Conservation (phyloP, 2,113 vertebrate genomes). For the Hiodon alosoides region DNA sequence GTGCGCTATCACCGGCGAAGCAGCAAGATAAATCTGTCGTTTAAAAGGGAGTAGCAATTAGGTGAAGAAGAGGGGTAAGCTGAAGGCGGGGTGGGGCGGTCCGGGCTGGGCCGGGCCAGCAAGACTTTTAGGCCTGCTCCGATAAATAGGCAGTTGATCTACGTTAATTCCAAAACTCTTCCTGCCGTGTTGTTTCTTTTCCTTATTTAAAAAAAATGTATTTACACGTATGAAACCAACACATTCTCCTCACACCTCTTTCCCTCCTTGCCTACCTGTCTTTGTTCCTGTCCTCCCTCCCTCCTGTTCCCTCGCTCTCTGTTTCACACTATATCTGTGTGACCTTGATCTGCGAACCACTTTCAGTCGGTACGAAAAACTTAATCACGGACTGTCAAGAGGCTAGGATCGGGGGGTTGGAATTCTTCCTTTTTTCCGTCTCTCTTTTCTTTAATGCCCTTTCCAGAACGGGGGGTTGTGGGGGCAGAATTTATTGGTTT, state of each 20-base stretch:
- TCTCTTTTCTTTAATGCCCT: conserved; percentile 70
- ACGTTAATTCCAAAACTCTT: conserved; percentile 1
- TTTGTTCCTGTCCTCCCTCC: background rate
- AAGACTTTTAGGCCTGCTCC: conserved; percentile 13
- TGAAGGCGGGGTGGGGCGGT: conserved; percentile 15
- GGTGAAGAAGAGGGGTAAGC: conserved; percentile 35
- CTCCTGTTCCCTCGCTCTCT: conserved; percentile 11
- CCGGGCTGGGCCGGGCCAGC: background rate
- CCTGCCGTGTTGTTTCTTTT: conserved; percentile 28
- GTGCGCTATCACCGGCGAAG: conserved; percentile 39
- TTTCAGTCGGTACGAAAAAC: conserved; percentile 71
- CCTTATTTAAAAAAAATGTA: background rate
- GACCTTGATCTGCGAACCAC: conserved; percentile 70
- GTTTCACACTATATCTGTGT: conserved; percentile 45
- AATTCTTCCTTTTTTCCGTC: conserved; percentile 57
- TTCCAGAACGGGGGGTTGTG: conserved; percentile 52
- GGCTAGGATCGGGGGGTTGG: conserved; percentile 42
- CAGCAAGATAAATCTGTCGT: conserved; percentile 49
- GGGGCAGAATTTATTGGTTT: conserved; percentile 67
- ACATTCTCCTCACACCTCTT: conserved; percentile 29
- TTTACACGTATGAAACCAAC: conserved; percentile 30
- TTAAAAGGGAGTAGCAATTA: conserved; percentile 47
- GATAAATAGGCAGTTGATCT: conserved; percentile 12
- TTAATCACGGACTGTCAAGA: conserved; percentile 72
- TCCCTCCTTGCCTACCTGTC: background rate